Evolutionary conservation across 2,888 invertebrate genomes (phyloP), one percentile per base, ranked within the genome.

Genomic region (Pelosia muscerda): DNA sequence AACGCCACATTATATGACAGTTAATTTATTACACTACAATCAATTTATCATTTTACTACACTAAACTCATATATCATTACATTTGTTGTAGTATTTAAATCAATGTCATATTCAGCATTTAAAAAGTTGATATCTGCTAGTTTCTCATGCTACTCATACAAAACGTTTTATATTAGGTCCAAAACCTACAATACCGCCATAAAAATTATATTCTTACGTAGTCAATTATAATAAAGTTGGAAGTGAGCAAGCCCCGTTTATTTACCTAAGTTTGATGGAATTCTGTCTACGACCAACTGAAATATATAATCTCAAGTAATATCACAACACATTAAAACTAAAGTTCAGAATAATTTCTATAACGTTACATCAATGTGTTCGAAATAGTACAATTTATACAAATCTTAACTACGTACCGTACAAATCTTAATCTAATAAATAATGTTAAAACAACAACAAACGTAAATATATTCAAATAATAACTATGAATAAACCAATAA

Each of bases 221-320:
- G 23, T 72, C 67, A 61, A 71, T 74, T 71, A 75, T 74, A 68
- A 69, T 72, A 69, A 63, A 60, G 61, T 58, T 87, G 88, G 86
- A 90, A 90, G 85, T 91, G 91, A 92, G 92, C 92, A 91, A 91
- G 91, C 90, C 81, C 84, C 84, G 77, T 82, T 77, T 73, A 80
- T 71, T 77, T 83, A 59, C 75, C 79, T 82, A 77, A 73, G 78
- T 63, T 77, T 76, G 64, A 80, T 79, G 74, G 76, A 76, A 65
- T 72, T 58, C 75, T 34, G 63, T 70, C 84, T 86, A 85, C 85
- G 85, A 85, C 84, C 87, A 86, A 88, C 83, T 81, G 81, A 78
- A 75, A 66, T 63, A 34, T 67, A 68, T 55, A n/a, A 31, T 28
- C 19, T 62, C 23, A 63, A 65, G 42, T 71, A 71, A 75, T 75